Conservation (phyloP, 2,888 invertebrate genomes). For the Acrocyrtus sp. region DNA sequence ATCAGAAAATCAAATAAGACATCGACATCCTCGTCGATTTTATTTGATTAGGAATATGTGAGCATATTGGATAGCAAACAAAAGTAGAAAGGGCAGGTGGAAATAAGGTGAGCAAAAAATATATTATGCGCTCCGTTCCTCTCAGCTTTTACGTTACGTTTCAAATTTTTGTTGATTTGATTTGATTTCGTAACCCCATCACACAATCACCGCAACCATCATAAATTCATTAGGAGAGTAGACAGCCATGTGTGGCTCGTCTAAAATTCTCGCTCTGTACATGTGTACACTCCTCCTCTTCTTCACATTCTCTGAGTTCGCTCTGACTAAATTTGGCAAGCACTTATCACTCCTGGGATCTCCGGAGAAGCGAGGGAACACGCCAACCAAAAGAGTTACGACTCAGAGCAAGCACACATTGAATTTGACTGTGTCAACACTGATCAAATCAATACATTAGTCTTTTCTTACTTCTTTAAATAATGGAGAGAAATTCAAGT, state of each 20-base stretch:
- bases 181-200: not conserved
- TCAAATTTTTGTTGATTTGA: not conserved
- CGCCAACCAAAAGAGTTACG: no score
- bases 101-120: no score
- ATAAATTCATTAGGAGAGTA: not conserved
- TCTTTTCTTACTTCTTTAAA: not conserved
- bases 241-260: not conserved
- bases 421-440: not conserved
- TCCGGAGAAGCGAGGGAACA: constrained; percentile 3
- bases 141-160: no score
- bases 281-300: not conserved
- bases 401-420: no score
- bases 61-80: no score
- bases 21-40: constrained; percentile 19
- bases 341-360: constrained; percentile 16
- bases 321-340: constrained; percentile 25
- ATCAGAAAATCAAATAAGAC: constrained; percentile 10
- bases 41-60: not conserved
- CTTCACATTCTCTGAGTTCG: no score
- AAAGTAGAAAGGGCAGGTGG: no score
- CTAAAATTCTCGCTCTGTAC: no score
- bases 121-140: no score
- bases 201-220: not conserved
- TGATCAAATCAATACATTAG: not conserved
- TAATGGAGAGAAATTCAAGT: not conserved